Conservation (phyloP, 2,888 invertebrate genomes). For the Epirrhoe tristata region DNA sequence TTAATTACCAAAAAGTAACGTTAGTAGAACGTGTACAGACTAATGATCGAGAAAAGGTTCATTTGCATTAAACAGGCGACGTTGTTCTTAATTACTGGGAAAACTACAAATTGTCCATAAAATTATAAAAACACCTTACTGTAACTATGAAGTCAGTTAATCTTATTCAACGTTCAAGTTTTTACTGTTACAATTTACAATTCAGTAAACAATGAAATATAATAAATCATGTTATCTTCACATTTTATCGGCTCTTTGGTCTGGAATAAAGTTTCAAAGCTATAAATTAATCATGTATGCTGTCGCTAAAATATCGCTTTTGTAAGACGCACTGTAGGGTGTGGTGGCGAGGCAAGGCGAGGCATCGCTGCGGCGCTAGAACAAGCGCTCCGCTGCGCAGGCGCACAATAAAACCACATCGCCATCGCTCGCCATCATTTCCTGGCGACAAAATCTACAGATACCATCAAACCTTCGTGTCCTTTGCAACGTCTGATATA, state of each 20-base stretch:
- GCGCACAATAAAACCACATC: constrained; percentile 70
- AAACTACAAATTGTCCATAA: constrained; percentile 83
- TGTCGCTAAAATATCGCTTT: constrained; percentile 83
- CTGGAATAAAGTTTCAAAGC: constrained; percentile 73
- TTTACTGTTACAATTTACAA: not conserved
- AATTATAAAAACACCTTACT: constrained; percentile 57
- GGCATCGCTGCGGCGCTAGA: constrained; percentile 72
- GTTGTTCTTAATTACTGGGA: constrained; percentile 80
- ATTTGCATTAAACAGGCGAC: constrained; percentile 83
- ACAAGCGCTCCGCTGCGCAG: constrained; percentile 65
- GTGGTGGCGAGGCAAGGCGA: constrained; percentile 49
- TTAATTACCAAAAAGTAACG: constrained; percentile 82
- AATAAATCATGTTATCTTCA: constrained; percentile 80
- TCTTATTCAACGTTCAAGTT: not conserved
- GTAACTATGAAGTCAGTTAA: not conserved
- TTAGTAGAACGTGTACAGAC: constrained; percentile 78
- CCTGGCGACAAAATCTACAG: constrained; percentile 81
- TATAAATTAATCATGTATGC: constrained; percentile 85
- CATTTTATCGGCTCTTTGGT: constrained; percentile 76
- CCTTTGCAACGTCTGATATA: constrained; percentile 66
- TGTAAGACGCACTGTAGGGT: constrained; percentile 57
- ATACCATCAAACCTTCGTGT: constrained; percentile 76
- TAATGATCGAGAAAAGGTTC: constrained; percentile 83
- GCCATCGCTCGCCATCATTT: constrained; percentile 69
- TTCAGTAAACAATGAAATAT: constrained; percentile 44